Percentiles rank a stretch among this genome's conserved stretches.
These are phyloP conservation scores for Lysandra coridon DNA, from an alignment of 2,888 invertebrate species.

Conservation along the genomic window DNA sequence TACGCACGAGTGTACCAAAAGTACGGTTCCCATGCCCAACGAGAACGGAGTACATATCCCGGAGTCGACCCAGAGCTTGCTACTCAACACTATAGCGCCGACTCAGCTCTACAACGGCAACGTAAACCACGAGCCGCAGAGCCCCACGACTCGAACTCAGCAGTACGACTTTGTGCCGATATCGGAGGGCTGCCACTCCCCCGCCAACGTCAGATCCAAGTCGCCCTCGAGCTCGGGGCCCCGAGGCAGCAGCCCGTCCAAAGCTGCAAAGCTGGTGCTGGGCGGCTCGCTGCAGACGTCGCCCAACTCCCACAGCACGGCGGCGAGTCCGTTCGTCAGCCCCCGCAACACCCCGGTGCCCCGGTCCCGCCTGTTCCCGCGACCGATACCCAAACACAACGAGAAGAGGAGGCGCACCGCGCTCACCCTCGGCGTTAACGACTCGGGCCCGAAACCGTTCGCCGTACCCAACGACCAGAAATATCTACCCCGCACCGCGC, in stretches of 20 bases:
- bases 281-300: slow-evolving; percentile 72
- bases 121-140: slow-evolving; percentile 82
- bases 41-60: slow-evolving; percentile 57
- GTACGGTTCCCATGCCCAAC: slow-evolving; percentile 53
- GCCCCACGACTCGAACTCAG: slow-evolving; percentile 88
- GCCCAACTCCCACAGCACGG: slow-evolving; percentile 82
- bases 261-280: slow-evolving; percentile 62
- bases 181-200: slow-evolving; percentile 88
- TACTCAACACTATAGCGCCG: slow-evolving; percentile 49
- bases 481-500: slow-evolving; percentile 56
- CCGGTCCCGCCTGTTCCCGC: slow-evolving; percentile 82
- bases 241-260: slow-evolving; percentile 65
- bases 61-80: slow-evolving; percentile 50
- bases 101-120: slow-evolving; percentile 65
- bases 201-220: slow-evolving; percentile 72
- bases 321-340: slow-evolving; percentile 90
- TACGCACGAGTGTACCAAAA: slow-evolving; percentile 47
- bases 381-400: slow-evolving; percentile 71
- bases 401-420: slow-evolving; percentile 65
- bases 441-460: slow-evolving; percentile 62
- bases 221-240: slow-evolving; percentile 67
- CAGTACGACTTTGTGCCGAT: slow-evolving; percentile 94
- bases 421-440: slow-evolving; percentile 58
- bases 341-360: slow-evolving; percentile 88
- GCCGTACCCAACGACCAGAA: slow-evolving; percentile 74